Evolutionary conservation across 2,888 invertebrate genomes (phyloP).

Genomic region (Spilarctia lutea): DNA sequence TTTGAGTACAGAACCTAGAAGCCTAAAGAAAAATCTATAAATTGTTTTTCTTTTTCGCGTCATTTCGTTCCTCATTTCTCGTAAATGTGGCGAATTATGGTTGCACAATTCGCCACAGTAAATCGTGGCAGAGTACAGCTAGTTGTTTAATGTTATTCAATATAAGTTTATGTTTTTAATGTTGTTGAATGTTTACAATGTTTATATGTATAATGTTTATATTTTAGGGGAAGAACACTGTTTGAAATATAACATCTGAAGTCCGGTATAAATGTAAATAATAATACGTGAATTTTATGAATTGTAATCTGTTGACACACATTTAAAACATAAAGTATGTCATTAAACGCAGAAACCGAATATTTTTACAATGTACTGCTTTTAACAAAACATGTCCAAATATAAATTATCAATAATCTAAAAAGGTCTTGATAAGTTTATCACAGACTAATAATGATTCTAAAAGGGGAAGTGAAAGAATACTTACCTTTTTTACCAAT

Average conservation of each 20-base stretch:
- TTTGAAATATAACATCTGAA: conserved; percentile 19
- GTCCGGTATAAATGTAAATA: not conserved
- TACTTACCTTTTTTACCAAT: conserved; percentile 96
- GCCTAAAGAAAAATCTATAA: not conserved
- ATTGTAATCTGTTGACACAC: not conserved
- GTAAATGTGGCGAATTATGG: not conserved
- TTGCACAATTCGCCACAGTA: not conserved
- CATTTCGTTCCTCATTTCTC: not conserved
- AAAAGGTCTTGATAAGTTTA: conserved; percentile 9
- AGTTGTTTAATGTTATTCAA: conserved; percentile 24
- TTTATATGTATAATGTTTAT: conserved; percentile 15
- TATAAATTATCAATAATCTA: conserved; percentile 26
- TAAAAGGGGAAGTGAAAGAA: conserved; percentile 2
- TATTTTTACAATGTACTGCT: conserved; percentile 29
- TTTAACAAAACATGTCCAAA: conserved; percentile 25
- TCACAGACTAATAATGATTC: conserved; percentile 5
- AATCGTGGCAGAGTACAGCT: not conserved
- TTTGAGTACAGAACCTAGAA: not conserved
- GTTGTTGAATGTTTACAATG: conserved; percentile 8
- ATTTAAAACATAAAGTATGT: not conserved
- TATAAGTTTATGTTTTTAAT: conserved; percentile 31
- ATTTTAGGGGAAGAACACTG: not conserved
- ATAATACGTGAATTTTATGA: not conserved
- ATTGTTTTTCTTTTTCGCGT: not conserved
- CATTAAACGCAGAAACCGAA: not conserved